Conservation (phyloP, 2,113 vertebrate genomes). For the Phrynosoma blainvillii region DNA sequence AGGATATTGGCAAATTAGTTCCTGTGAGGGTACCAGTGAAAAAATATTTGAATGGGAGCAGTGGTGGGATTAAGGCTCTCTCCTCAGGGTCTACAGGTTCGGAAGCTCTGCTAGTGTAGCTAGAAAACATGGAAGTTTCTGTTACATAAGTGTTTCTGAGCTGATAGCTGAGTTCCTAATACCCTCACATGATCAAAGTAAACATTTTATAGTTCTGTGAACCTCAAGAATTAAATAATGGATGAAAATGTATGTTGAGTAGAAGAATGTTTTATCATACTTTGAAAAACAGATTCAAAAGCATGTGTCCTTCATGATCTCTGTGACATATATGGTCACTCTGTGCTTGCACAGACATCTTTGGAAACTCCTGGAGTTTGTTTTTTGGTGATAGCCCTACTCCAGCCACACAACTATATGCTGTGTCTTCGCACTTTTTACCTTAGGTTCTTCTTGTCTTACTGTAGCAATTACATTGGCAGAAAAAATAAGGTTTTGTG, state of each 20-base stretch:
- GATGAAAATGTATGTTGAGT: not conserved
- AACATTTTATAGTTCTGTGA: not conserved
- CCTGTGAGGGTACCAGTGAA: not conserved
- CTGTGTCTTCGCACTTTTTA: too few species aligned
- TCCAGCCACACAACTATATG: too few species aligned
- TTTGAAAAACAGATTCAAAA: not conserved
- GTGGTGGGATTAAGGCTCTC: not conserved
- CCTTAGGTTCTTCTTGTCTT: too few species aligned
- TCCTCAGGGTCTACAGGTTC: not conserved
- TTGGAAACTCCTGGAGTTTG: too few species aligned
- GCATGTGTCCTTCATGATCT: not conserved
- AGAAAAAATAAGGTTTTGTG: too few species aligned
- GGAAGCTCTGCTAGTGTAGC: not conserved
- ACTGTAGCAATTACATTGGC: too few species aligned
- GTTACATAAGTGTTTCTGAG: not conserved
- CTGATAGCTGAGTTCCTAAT: not conserved
- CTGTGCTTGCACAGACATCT: too few species aligned
- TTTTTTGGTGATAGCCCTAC: too few species aligned
- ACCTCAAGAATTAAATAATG: not conserved
- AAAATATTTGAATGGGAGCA: not conserved
- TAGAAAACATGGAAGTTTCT: not conserved
- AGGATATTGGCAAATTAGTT: not conserved
- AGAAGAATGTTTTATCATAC: not conserved
- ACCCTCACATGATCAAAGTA: not conserved
- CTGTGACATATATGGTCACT: too few species aligned